A percentile compares a stretch with the other conserved stretches of the same genome.
Evolutionary conservation across 2,888 invertebrate genomes (phyloP).

Genomic region (Spodoptera littoralis): DNA sequence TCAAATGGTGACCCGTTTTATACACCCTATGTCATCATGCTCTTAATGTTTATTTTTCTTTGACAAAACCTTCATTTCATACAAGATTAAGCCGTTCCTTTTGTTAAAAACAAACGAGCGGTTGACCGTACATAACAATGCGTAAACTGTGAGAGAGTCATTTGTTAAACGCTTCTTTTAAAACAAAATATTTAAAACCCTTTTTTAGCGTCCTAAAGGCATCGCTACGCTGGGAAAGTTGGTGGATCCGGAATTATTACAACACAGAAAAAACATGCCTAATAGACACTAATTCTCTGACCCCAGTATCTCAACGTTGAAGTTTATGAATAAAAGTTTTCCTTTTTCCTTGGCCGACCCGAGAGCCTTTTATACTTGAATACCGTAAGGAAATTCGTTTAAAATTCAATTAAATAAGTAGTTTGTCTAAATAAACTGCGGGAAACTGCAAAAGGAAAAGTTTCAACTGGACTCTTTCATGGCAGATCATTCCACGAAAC

Average conservation of each 20-base stretch:
- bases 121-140: too few species aligned
- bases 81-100: too few species aligned
- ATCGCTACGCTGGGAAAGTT: neutral
- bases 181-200: conserved; percentile 3
- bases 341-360: conserved; percentile 8
- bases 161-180: neutral
- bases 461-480: conserved; percentile 36
- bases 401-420: conserved; percentile 52
- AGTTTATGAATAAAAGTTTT: conserved; percentile 31
- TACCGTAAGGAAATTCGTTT: conserved; percentile 21
- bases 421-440: conserved; percentile 37
- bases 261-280: conserved; percentile 3
- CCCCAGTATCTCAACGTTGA: conserved; percentile 14
- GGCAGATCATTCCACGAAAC: conserved; percentile 13
- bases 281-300: conserved; percentile 27
- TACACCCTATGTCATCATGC: too few species aligned
- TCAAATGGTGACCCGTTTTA: too few species aligned
- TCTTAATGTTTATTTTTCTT: too few species aligned
- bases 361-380: conserved; percentile 15
- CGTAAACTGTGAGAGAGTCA: too few species aligned
- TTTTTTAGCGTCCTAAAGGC: neutral
- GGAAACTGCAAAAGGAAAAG: conserved; percentile 27
- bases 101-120: too few species aligned
- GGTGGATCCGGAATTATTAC: neutral
- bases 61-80: too few species aligned